A percentile compares a stretch with the other conserved stretches of the same genome.
These are phyloP conservation scores for Atopsyche davidsoni DNA, from an alignment of 1,140 invertebrate genomes.

Conservation along the genomic window DNA sequence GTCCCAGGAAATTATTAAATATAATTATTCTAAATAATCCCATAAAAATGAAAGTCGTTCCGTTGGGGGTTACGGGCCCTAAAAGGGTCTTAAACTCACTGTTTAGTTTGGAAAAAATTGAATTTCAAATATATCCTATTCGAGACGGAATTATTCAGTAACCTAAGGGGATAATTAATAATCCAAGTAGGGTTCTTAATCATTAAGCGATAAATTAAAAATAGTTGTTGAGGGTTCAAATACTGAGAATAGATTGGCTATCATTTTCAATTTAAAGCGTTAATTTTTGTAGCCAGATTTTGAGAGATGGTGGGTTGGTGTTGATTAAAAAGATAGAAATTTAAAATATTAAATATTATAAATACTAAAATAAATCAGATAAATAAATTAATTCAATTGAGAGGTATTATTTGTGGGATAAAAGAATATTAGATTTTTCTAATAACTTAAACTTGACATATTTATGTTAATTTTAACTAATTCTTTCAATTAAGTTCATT, in stretches of 20 bases:
- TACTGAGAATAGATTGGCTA: slow-evolving; percentile 51
- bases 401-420: slow-evolving; percentile 49
- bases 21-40: slow-evolving; percentile 50
- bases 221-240: slow-evolving; percentile 47
- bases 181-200: slow-evolving; percentile 43
- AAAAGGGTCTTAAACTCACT: slow-evolving; percentile 50
- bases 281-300: too few species aligned
- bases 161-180: slow-evolving; percentile 43
- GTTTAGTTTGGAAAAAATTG: too few species aligned
- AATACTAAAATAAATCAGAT: slow-evolving; percentile 41
- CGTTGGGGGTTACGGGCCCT: slow-evolving; percentile 36
- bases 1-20: slow-evolving; percentile 59
- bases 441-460: slow-evolving; percentile 54
- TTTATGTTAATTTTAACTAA: slow-evolving; percentile 51
- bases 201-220: slow-evolving; percentile 48
- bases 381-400: slow-evolving; percentile 48
- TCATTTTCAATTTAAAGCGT: slow-evolving; percentile 47
- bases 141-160: slow-evolving; percentile 48
- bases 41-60: slow-evolving; percentile 48
- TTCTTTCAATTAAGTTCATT: slow-evolving; percentile 51
- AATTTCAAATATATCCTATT: slow-evolving; percentile 40
- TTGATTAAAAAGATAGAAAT: slow-evolving; percentile 39
- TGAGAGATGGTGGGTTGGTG: slow-evolving; percentile 26
- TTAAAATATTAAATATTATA: slow-evolving; percentile 46
- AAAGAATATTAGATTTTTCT: slow-evolving; percentile 47